Base-by-base conservation (phyloP, 2,113 vertebrate genomes). In the Malurus alboscapulatus region DNA sequence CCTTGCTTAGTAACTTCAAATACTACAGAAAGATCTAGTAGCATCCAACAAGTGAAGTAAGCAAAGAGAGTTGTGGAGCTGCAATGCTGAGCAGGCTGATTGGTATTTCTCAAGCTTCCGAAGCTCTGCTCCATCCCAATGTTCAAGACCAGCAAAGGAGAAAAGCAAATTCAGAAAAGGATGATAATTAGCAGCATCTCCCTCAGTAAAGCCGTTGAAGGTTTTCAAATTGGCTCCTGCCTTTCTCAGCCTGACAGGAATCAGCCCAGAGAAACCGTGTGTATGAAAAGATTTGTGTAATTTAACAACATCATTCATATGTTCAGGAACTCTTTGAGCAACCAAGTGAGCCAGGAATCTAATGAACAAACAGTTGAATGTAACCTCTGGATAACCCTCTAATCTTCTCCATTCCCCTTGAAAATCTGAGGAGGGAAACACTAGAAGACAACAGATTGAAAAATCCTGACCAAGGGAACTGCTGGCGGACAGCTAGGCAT, bases 41-140 rank as follows among this genome's bases (percentile, higher is more conserved):
- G 87, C 80, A 95, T 88, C 66, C 95, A 88, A 94, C 17, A 92
- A 74, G 40, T 73, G 65, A 94, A 88, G 67, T 61, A 88, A 91
- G 91, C 55, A 53, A 89, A 92, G 79, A 92, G 79, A 27, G 36
- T 85, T 5, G 5, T 67, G 53, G 74, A 80, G 30, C 75, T 79
- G 51, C 84, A 93, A 90, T 48, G 51, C 59, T 95, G 69, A 96
- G 83, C 42, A 87, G 55, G 91, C 30, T 92, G 94, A 92, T 21
- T 87, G 81, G 87, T 90, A 93, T 53, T 89, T 96, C 27, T 91
- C 86, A 59, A 38, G 87, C 74, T 94, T 82, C 55, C 0, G 3
- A 90, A 96, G 58, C 22, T 67, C 24, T 3, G 3, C 71, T 54
- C 18, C 45, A 48, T 73, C 50, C 68, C 58, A 75, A 61, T 12